phyloP scores from a whole-genome alignment of 2,113 vertebrate genomes.

The Kobus ellipsiprymnus region DNA sequence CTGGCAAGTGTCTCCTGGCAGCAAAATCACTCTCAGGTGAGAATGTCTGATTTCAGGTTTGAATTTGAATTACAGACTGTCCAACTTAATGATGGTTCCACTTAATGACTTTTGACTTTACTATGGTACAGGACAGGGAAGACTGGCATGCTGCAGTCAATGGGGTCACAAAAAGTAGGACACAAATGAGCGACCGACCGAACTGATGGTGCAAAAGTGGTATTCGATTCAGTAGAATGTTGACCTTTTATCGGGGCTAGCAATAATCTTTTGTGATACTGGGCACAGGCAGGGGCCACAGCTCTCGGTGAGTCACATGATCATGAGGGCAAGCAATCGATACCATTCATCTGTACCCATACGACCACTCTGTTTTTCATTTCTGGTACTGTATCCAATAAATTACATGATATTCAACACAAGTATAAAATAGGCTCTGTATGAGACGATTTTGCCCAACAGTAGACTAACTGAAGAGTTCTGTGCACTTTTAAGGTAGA shows the following conservation, averaged over 20 bases:
- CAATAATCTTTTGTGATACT: background rate
- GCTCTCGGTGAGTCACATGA: background rate
- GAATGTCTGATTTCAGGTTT: background rate
- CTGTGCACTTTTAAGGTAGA: background rate
- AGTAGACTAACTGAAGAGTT: background rate
- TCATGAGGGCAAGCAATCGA: background rate
- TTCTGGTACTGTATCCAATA: background rate
- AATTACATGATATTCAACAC: background rate
- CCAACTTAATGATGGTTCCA: background rate
- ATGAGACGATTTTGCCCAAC: background rate
- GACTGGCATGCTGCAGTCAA: background rate
- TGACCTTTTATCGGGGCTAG: background rate
- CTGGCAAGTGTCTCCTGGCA: background rate
- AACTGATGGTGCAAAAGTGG: background rate
- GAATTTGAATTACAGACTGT: background rate
- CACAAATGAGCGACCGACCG: background rate
- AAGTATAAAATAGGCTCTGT: background rate
- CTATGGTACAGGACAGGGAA: background rate
- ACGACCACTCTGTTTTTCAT: background rate
- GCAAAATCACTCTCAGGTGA: background rate
- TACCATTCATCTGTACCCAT: background rate
- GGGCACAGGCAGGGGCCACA: background rate
- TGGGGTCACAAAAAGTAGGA: background rate
- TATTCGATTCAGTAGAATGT: background rate
- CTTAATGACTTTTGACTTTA: background rate